Evolutionary conservation across 2,888 invertebrate species (phyloP).

Genomic region (Cataglyphis altisquamis): DNA sequence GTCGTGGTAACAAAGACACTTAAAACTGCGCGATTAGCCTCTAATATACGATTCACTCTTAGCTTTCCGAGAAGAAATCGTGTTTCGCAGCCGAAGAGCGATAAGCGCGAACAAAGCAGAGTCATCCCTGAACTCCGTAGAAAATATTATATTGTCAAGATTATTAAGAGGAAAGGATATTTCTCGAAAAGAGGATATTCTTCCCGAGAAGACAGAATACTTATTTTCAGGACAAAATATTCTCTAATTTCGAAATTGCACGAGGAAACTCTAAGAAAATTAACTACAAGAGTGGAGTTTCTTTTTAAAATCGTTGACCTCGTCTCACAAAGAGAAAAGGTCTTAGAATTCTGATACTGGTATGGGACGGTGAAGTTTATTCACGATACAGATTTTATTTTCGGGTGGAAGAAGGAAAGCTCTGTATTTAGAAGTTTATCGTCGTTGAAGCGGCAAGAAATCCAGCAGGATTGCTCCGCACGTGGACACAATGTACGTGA

Average conservation of each 20-base stretch:
- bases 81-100: not conserved
- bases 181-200: not conserved
- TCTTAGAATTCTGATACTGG: not conserved
- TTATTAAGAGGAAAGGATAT: not conserved
- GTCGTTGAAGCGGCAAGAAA: conserved; percentile 19
- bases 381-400: conserved; percentile 3
- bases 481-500: conserved; percentile 80
- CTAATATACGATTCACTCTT: conserved; percentile 31
- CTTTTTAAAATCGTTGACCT: not conserved
- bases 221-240: not conserved
- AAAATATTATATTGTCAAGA: not conserved
- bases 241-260: not conserved
- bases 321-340: not conserved
- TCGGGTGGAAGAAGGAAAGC: not conserved
- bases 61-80: conserved; percentile 31
- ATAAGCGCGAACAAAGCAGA: conserved; percentile 2
- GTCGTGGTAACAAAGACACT: conserved; percentile 36
- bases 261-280: not conserved
- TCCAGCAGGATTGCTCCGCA: conserved; percentile 64
- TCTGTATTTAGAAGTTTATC: not conserved
- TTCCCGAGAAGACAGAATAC: not conserved
- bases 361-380: conserved; percentile 30
- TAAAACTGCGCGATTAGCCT: conserved; percentile 6
- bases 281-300: too few species aligned
- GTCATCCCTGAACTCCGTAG: not conserved